These are phyloP conservation scores for Mobula hypostoma DNA, from an alignment of 2,113 vertebrate genomes.

Conservation along the genomic window DNA sequence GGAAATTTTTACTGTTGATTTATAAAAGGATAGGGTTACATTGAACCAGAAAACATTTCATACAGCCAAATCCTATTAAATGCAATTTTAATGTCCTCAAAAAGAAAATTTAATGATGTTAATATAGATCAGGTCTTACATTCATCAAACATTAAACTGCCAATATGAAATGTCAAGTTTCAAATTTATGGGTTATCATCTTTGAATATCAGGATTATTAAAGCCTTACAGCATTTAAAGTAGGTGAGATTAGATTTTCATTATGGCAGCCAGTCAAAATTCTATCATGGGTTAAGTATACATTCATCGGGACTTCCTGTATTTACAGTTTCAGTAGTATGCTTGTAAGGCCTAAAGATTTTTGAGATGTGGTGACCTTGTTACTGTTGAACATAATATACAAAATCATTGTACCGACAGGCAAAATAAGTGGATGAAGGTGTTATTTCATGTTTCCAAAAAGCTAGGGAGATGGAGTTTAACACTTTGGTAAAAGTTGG, in stretches of 20 bases:
- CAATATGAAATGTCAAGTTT: neutral
- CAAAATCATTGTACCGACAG: neutral
- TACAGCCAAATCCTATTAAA: neutral
- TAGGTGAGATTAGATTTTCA: neutral
- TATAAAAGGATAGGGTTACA: constrained; percentile 20
- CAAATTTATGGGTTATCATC: neutral
- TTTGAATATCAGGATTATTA: neutral
- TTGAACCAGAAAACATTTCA: constrained; percentile 22
- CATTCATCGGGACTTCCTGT: neutral
- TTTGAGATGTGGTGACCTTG: neutral
- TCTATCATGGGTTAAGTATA: neutral
- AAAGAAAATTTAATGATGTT: neutral
- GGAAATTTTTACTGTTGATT: constrained; percentile 29
- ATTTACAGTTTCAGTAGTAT: neutral
- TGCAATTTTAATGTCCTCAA: neutral
- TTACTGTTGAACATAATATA: constrained; percentile 2
- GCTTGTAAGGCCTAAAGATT: neutral
- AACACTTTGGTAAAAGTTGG: neutral
- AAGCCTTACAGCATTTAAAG: neutral
- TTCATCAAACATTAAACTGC: neutral
- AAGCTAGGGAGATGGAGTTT: neutral
- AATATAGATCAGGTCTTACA: neutral
- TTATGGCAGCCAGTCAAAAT: neutral
- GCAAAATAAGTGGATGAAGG: neutral
- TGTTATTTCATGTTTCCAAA: neutral